Evolutionary conservation across 2,888 invertebrate species (phyloP), one percentile per base, ranked within the genome.

Genomic region (Trichopria drosophilae): DNA sequence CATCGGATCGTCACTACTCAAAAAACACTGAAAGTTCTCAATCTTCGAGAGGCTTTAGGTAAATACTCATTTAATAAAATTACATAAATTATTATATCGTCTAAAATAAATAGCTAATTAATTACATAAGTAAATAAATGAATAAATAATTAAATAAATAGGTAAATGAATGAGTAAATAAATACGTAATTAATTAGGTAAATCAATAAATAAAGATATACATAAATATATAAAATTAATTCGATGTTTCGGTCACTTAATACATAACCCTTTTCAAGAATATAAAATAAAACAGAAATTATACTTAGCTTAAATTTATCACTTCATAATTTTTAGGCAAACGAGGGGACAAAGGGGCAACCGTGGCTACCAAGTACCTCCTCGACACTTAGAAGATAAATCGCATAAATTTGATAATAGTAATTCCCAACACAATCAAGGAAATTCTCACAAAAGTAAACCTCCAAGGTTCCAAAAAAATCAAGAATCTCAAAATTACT

Each of bases 381-480:
- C 69, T n/a, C 60, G 69, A 13, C 62, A 71, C 51, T 52, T 52
- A 3, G 71, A 69, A 3, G 73, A 73, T 10, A 60, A 62, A 44
- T 60, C 58, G 26, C 60, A 48, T 34, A 72, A 70, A 51, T 63
- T 64, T 53, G 49, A 57, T 12, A 64, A 56, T 43, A 63, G 19
- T 39, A 61, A 53, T 42, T 10, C 56, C 20, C 57, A 61, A 36
- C 61, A 69, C 16, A 66, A 64, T 18, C 50, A 63, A 7, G 57
- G 50, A 39, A 64, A 57, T 53, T 51, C 59, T n/a, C 62, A 68
- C 45, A 73, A 71, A 51, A 63, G 59, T 4, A 83, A 81, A 63
- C 83, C 84, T 16, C 84, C 84, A 4, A 73, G 84, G 51, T 84
- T 84, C 67, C 84, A 84, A 64, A 42, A 50, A 6, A 80, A 77